A percentile compares a stretch with the other conserved stretches of the same genome.
Evolutionary conservation across 2,797 vertebrate genomes (phyloP).

Genomic region (Hydrophis major): DNA sequence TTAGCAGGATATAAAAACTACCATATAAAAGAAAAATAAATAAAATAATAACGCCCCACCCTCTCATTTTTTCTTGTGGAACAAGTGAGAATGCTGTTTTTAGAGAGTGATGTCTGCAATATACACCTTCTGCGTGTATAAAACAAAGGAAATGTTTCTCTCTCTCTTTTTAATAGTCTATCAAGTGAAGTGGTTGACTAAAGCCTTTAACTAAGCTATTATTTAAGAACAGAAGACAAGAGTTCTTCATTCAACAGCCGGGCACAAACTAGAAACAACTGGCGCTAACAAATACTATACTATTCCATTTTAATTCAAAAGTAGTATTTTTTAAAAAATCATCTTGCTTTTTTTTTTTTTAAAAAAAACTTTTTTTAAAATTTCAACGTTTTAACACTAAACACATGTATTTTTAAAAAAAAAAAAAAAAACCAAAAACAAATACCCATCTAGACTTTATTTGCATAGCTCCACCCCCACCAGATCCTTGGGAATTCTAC

Average conservation of each 20-base stretch:
- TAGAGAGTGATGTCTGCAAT: not conserved
- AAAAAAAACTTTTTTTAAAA: not conserved
- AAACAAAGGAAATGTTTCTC: not conserved
- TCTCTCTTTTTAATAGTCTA: not conserved
- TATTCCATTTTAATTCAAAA: not conserved
- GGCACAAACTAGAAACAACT: not conserved
- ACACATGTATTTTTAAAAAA: not conserved
- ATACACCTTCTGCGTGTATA: not conserved
- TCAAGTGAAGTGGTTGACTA: not conserved
- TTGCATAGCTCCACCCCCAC: not conserved
- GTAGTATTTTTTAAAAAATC: not conserved
- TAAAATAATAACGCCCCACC: not conserved
- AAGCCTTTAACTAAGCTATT: not conserved
- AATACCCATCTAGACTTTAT: not conserved
- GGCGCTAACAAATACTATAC: not conserved
- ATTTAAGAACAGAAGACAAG: not conserved
- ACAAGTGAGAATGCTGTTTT: not conserved
- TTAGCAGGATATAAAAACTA: not conserved
- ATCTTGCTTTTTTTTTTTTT: not conserved
- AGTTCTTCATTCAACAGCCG: not conserved
- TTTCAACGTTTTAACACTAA: not conserved
- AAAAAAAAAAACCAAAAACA: not conserved
- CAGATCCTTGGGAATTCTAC: not conserved
- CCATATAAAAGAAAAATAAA: not conserved
- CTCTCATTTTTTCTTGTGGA: not conserved